Conservation (phyloP, 2,113 vertebrate species). For the Alligator sinensis region DNA sequence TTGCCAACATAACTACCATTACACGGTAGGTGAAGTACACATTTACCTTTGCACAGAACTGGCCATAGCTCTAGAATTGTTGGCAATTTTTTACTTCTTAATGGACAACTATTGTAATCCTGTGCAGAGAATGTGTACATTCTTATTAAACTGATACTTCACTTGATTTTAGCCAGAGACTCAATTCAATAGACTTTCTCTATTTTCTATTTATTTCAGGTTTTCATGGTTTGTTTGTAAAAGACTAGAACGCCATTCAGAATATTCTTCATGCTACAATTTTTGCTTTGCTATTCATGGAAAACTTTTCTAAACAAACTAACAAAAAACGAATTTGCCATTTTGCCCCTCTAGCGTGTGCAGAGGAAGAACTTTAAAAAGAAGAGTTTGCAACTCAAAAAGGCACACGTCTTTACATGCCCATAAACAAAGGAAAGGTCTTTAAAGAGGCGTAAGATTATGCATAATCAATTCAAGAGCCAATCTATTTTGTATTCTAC, state of each 20-base stretch:
- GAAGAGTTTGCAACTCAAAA: conserved; percentile 19
- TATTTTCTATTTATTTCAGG: conserved; percentile 72
- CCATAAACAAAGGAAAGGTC: not conserved
- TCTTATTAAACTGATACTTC: conserved; percentile 39
- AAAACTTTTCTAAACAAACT: conserved; percentile 50
- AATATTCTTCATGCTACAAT: conserved; percentile 65
- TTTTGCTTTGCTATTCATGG: conserved; percentile 53
- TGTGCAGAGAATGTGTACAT: not conserved
- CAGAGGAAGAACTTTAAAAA: conserved; percentile 34
- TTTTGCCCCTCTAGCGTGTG: conserved; percentile 42
- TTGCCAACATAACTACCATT: not conserved
- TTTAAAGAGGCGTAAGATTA: not conserved
- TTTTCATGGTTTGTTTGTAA: conserved; percentile 66
- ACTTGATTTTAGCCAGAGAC: conserved; percentile 39
- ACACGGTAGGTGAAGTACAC: not conserved
- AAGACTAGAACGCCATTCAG: conserved; percentile 59
- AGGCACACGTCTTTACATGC: not conserved
- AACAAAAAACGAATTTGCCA: conserved; percentile 44
- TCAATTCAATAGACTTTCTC: conserved; percentile 41
- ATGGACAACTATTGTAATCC: conserved; percentile 12
- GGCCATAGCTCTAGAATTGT: not conserved
- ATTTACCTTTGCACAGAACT: not conserved
- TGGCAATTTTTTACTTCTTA: not conserved
- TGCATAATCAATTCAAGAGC: not conserved
- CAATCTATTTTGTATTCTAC: conserved; percentile 46